Evolutionary conservation across 2,888 invertebrate species (phyloP), one percentile per base, ranked within the genome.

Genomic region (Andrena minutula): DNA sequence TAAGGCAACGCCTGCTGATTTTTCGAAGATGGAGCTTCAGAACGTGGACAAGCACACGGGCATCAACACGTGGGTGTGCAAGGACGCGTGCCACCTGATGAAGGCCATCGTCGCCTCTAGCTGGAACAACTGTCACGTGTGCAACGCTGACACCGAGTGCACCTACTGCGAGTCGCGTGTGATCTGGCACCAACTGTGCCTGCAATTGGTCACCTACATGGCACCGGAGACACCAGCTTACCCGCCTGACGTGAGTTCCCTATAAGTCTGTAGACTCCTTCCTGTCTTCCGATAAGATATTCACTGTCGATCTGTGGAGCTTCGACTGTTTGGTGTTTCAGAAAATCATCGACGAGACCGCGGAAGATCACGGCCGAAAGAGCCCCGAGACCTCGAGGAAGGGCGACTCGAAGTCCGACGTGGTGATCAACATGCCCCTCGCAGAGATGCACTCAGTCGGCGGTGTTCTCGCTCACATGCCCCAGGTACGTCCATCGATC

Each of bases 181-280:
- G 47, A 97, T 99, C 94, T 99, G 99, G 97, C 98, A 99, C 94
- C 99, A 99, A 94, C 94, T 99, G 49, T 97, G 97, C 12, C 95
- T 98, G 71, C 96, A 97, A 89, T 94, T 98, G 49, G 96, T 98
- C 35, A 96, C 97, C 83, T 97, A 97, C 88, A 95, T 98, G 91
- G 97, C 96, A 70, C 97, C 97, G 1, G 95, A 96, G 87, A 95
- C 96, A 92, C 96, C 97, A 20, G 96, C 96, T 51, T 95, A 96
- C 88, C 97, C 97, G 78, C 96, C 97, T 47, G 97, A 97, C 94
- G 97, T 97, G 95, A 95, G 95, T 94, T 60, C 6, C 63, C 75
- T 61, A 16, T 5, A 35, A 35, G 10, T 1, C 32, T 32, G 7
- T 41, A 41, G 35, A 8, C n/a, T 32, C 8, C 16, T 26, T 32